These are phyloP conservation scores for Sepiola atlantica DNA, from an alignment of 2,888 invertebrate species.

Conservation along the genomic window DNA sequence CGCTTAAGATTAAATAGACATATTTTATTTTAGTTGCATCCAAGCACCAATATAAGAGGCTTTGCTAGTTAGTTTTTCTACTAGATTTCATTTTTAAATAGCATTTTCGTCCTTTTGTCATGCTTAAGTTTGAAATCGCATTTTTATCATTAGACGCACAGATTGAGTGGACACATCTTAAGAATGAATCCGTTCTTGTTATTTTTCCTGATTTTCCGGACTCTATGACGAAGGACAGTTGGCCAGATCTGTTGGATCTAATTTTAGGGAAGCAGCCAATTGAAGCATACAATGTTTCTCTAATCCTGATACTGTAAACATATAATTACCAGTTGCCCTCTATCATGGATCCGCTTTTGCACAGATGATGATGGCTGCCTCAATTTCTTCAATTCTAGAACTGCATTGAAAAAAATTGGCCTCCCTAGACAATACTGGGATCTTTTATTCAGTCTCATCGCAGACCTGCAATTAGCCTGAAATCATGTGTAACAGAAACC, in stretches of 20 bases:
- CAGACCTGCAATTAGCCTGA: constrained; percentile 5
- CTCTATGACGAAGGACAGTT: background rate
- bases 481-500: background rate
- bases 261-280: background rate
- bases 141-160: too few relatives aligned
- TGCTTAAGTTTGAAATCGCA: too few relatives aligned
- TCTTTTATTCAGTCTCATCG: constrained; percentile 2
- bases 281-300: background rate
- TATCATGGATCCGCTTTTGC: background rate
- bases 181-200: background rate
- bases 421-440: background rate
- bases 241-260: background rate
- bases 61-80: too few relatives aligned
- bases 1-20: too few relatives aligned
- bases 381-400: background rate
- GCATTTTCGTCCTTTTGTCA: too few relatives aligned
- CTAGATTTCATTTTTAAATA: too few relatives aligned
- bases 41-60: too few relatives aligned
- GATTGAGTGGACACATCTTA: too few relatives aligned
- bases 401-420: background rate
- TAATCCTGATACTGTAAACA: background rate
- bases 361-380: constrained; percentile 7
- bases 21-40: too few relatives aligned
- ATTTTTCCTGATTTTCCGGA: background rate
- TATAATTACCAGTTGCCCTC: background rate